A percentile compares a stretch with the other conserved stretches of the same genome.
Evolutionary conservation across 2,888 invertebrate genomes (phyloP).

Genomic region (Dynastes maya): DNA sequence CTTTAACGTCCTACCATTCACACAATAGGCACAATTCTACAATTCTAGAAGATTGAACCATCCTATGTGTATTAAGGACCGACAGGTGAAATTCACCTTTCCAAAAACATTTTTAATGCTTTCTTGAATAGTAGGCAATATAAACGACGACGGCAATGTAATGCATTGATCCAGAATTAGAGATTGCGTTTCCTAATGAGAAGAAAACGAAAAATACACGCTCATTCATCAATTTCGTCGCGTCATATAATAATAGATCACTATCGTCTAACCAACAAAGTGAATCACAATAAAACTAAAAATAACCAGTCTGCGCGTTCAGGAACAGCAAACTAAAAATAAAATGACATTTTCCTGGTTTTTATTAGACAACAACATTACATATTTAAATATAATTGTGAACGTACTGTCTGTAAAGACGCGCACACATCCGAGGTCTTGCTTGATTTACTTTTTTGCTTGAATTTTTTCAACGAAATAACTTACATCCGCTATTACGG

Average conservation of each 20-base stretch:
- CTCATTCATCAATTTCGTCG: constrained; percentile 1
- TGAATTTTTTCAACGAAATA: constrained; percentile 3
- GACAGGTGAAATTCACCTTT: constrained; percentile 23
- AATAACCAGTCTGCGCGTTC: constrained; percentile 30
- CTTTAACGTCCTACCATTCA: too few relatives aligned
- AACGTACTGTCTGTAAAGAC: background rate
- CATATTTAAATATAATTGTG: constrained; percentile 28
- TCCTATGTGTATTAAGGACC: background rate
- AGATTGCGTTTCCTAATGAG: constrained; percentile 25
- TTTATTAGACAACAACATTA: constrained; percentile 33
- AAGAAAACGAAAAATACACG: constrained; percentile 2
- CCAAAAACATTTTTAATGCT: constrained; percentile 23
- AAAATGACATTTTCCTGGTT: constrained; percentile 28
- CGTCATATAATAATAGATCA: background rate
- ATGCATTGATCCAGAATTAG: constrained; percentile 33
- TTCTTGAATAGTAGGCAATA: constrained; percentile 29
- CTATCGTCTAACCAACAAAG: background rate
- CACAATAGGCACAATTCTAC: too few relatives aligned
- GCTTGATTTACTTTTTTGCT: constrained; percentile 4
- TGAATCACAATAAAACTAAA: constrained; percentile 45
- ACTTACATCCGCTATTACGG: constrained; percentile 21
- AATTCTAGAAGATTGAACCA: too few relatives aligned
- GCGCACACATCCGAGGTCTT: background rate
- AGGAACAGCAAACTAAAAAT: constrained; percentile 33
- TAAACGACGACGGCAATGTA: constrained; percentile 21